Conservation (phyloP, 2,888 invertebrate species). For the Thera britannica region DNA sequence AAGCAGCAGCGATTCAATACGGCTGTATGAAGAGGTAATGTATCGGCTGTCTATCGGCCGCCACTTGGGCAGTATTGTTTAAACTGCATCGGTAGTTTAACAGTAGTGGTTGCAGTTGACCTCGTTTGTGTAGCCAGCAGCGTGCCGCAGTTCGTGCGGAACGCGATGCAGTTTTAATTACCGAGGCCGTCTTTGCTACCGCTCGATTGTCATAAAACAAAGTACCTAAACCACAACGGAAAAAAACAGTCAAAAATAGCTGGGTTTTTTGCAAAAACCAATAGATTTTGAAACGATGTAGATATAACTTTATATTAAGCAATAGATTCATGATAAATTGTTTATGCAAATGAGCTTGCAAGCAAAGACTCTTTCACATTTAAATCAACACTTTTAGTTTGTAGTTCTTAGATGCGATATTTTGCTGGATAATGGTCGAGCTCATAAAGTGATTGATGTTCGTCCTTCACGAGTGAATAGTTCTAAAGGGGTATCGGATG, state of each 20-base stretch:
- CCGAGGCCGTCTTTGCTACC: constrained; percentile 57
- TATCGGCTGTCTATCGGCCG: constrained; percentile 46
- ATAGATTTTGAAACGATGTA: constrained; percentile 16
- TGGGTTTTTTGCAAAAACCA: constrained; percentile 13
- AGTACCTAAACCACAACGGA: constrained; percentile 20
- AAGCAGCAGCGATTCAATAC: constrained; percentile 47
- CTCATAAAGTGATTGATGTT: constrained; percentile 41
- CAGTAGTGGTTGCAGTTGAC: constrained; percentile 58
- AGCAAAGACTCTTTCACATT: constrained; percentile 14
- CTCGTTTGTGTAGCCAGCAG: constrained; percentile 61
- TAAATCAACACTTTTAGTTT: constrained; percentile 13
- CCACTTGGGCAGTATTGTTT: constrained; percentile 50
- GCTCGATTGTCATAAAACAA: constrained; percentile 48
- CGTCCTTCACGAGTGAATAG: constrained; percentile 60
- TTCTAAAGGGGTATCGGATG: constrained; percentile 53
- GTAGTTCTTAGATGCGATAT: constrained; percentile 7
- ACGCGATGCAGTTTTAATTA: constrained; percentile 74
- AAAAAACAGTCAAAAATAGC: constrained; percentile 2
- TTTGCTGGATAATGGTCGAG: constrained; percentile 23
- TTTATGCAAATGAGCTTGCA: constrained; percentile 22
- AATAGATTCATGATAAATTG: constrained; percentile 10
- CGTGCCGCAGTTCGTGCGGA: constrained; percentile 64
- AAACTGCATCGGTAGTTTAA: constrained; percentile 52
- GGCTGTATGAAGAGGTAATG: constrained; percentile 49
- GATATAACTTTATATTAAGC: constrained; percentile 8